These are phyloP conservation scores for Aleiodes sp. DNA, from an alignment of 1,140 invertebrate genomes.

Conservation along the genomic window DNA sequence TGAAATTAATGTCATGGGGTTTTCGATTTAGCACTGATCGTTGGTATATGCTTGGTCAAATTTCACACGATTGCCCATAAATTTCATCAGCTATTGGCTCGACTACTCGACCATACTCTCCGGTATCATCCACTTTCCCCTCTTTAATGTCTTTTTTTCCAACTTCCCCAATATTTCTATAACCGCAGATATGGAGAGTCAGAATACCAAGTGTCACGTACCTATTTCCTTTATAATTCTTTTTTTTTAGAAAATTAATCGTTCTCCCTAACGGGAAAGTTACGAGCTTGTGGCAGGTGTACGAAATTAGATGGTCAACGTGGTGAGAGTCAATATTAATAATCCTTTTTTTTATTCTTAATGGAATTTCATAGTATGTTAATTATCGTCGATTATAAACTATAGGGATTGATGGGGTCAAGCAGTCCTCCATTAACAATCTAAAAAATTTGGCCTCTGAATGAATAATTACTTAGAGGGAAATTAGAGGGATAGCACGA, in stretches of 20 bases:
- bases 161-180: neutral
- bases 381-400: neutral
- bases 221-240: neutral
- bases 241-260: slow-evolving; percentile 23
- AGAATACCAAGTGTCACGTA: neutral
- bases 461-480: too few species aligned
- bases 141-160: neutral
- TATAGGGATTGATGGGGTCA: too few species aligned
- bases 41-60: slow-evolving; percentile 4
- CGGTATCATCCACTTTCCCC: neutral
- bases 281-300: slow-evolving; percentile 12
- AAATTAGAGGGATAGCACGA: too few species aligned
- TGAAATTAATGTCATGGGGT: slow-evolving; percentile 27
- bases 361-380: neutral
- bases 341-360: neutral
- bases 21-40: slow-evolving; percentile 18
- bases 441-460: too few species aligned
- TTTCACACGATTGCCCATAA: slow-evolving; percentile 24
- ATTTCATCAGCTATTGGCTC: slow-evolving; percentile 13
- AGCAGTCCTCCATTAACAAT: too few species aligned
- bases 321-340: slow-evolving; percentile 2
- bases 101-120: neutral
- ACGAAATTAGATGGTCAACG: slow-evolving; percentile 18
- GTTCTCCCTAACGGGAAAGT: neutral
- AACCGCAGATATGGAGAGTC: neutral